Conservation (phyloP, 1,140 invertebrate species). For the Hetaerina americana region DNA sequence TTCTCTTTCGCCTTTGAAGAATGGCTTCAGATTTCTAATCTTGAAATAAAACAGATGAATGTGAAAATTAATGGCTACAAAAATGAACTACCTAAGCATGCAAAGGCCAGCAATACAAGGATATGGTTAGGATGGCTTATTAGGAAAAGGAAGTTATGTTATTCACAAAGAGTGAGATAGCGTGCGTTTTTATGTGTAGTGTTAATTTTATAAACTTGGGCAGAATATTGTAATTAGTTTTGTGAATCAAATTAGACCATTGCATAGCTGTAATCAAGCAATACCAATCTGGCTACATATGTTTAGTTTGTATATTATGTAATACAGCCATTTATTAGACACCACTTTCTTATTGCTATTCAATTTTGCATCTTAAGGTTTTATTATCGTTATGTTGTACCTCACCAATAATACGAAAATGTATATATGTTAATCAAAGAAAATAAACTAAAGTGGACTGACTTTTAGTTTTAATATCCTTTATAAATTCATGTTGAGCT, state of each 20-base stretch:
- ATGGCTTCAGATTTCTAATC: too few relatives aligned
- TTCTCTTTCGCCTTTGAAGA: background rate
- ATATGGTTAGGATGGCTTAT: background rate
- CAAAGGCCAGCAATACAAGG: background rate
- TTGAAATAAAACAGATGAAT: background rate
- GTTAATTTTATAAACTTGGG: background rate
- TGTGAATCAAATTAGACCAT: background rate
- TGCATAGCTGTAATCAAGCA: background rate
- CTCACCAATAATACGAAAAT: background rate
- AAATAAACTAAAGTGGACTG: background rate
- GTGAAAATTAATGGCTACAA: background rate
- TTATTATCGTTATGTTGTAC: background rate
- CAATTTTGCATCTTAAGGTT: background rate
- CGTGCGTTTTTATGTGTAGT: background rate
- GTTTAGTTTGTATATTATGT: background rate
- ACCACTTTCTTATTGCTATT: background rate
- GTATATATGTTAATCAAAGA: background rate
- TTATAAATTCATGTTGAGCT: background rate
- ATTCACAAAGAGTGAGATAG: background rate
- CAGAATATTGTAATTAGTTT: too few relatives aligned
- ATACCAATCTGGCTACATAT: background rate
- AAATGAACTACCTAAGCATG: background rate
- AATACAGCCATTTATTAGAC: background rate
- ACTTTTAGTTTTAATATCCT: background rate
- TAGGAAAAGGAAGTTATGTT: background rate